A percentile compares a stretch with the other conserved stretches of the same genome.
Conservation (phyloP, 1,140 invertebrate genomes). For the Listronotus bonariensis region DNA sequence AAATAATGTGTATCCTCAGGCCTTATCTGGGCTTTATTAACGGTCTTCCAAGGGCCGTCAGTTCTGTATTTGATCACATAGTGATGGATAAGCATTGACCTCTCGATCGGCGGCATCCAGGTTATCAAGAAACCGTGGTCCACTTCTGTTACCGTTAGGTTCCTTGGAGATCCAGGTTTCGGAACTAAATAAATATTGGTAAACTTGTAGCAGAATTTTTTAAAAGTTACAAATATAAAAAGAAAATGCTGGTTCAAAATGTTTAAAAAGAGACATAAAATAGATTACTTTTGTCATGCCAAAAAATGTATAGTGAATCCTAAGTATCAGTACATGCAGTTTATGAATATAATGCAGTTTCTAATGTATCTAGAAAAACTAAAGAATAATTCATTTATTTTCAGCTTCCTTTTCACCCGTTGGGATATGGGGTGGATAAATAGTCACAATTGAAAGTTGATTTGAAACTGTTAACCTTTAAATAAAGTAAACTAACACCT, state of each 20-base stretch:
- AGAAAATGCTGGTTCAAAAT: background rate
- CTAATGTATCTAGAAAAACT: too few species aligned
- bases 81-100: conserved; percentile 79
- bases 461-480: too few species aligned
- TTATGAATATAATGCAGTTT: too few species aligned
- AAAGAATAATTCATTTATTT: too few species aligned
- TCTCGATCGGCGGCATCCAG: conserved; percentile 83
- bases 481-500: too few species aligned
- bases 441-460: too few species aligned
- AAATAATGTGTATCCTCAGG: conserved; percentile 86
- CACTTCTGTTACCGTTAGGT: conserved; percentile 84
- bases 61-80: conserved; percentile 91
- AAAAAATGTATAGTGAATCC: too few species aligned
- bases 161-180: conserved; percentile 82
- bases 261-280: too few species aligned
- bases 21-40: conserved; percentile 84
- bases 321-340: too few species aligned
- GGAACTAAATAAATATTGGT: conserved; percentile 69
- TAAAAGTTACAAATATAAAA: background rate
- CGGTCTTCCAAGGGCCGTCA: conserved; percentile 82
- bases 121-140: conserved; percentile 85
- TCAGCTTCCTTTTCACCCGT: too few species aligned
- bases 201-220: background rate
- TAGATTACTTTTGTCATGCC: too few species aligned
- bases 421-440: too few species aligned